phyloP scores from a whole-genome alignment of 1,140 invertebrate species.

The Diachasmimorpha longicaudata region DNA sequence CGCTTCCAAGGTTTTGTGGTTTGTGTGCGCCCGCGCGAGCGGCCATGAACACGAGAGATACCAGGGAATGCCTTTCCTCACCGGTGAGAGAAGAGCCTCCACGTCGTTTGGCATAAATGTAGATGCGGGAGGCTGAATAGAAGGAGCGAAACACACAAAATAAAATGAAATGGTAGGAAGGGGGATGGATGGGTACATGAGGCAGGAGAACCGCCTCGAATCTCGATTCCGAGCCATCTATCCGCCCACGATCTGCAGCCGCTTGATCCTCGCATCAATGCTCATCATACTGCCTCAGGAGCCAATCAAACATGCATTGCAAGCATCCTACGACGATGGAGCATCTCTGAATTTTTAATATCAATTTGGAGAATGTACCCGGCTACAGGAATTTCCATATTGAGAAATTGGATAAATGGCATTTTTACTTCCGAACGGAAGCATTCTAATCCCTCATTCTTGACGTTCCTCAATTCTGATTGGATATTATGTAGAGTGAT shows the following conservation, averaged over 20 bases:
- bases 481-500: no score
- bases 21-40: neutral
- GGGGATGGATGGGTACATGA: neutral
- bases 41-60: neutral
- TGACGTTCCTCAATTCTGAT: no score
- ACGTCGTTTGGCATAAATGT: neutral
- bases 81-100: neutral
- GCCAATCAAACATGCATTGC: neutral
- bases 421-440: no score
- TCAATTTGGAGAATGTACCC: no score
- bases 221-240: conserved; percentile 3
- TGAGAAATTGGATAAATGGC: no score
- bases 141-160: neutral
- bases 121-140: neutral
- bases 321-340: neutral
- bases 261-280: conserved; percentile 3
- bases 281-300: neutral
- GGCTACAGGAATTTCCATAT: no score
- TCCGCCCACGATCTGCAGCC: neutral
- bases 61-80: conserved; percentile 10
- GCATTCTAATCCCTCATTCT: no score
- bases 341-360: no score
- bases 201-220: neutral
- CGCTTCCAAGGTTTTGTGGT: conserved; percentile 35
- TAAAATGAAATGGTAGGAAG: neutral